Conservation (phyloP, 2,113 vertebrate species). For the Stegastes partitus region DNA sequence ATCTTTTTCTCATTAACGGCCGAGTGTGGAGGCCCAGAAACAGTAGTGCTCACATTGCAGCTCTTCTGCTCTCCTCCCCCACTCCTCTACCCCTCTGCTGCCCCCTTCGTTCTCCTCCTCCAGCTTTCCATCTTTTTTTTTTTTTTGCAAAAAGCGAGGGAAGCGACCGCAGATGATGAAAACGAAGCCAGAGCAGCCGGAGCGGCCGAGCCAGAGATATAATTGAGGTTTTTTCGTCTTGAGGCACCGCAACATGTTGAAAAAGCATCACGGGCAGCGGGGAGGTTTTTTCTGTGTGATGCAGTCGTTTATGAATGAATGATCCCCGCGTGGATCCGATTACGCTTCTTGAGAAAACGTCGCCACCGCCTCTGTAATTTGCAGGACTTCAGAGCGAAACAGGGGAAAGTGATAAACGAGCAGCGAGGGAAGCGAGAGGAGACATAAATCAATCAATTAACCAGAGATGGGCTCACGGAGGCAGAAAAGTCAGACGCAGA, state of each 20-base stretch:
- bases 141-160: constrained; percentile 13
- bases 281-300: constrained; percentile 13
- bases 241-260: constrained; percentile 75
- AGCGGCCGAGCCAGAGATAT: constrained; percentile 61
- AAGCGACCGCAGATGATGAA: constrained; percentile 44
- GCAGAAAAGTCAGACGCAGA: too few relatives aligned
- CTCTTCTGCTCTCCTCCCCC: constrained; percentile 3
- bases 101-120: constrained; percentile 13
- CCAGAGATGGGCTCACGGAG: too few relatives aligned
- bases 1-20: constrained; percentile 87
- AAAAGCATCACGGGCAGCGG: constrained; percentile 70
- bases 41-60: constrained; percentile 82
- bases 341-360: too few relatives aligned
- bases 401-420: too few relatives aligned
- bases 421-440: neutral
- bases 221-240: constrained; percentile 72
- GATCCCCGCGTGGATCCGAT: too few relatives aligned
- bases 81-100: constrained; percentile 8
- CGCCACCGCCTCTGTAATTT: too few relatives aligned
- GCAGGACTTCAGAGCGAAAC: too few relatives aligned
- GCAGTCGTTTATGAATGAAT: constrained; percentile 54
- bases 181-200: constrained; percentile 26
- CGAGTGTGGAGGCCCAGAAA: constrained; percentile 79
- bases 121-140: constrained; percentile 25
- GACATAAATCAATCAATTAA: constrained; percentile 27